Percentiles rank a stretch among this genome's conserved stretches.
Evolutionary conservation across 2,888 invertebrate species (phyloP).

Genomic region (Chironomus tentans): DNA sequence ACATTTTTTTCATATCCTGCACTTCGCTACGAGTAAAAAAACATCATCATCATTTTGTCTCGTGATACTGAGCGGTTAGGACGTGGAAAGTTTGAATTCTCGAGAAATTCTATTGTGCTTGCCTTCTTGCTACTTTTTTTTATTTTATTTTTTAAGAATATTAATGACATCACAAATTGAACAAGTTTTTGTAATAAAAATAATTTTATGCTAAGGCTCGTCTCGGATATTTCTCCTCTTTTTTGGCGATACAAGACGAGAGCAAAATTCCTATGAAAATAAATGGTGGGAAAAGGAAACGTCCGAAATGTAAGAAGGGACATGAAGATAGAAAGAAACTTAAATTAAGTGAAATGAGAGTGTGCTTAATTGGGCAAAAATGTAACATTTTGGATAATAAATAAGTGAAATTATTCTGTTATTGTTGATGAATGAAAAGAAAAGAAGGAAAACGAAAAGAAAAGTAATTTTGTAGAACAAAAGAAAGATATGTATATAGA

Average conservation of each 20-base stretch:
- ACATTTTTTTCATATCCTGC: neutral
- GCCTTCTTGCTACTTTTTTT: too few relatives aligned
- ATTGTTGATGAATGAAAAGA: too few relatives aligned
- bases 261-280: too few relatives aligned
- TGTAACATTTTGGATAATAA: neutral
- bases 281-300: too few relatives aligned
- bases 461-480: too few relatives aligned
- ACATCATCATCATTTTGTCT: conserved; percentile 20
- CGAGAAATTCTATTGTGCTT: too few relatives aligned
- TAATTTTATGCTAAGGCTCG: neutral
- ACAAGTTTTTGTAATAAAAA: neutral
- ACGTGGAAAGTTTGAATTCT: conserved; percentile 1
- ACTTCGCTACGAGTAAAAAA: neutral
- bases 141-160: neutral
- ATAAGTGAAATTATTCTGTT: neutral
- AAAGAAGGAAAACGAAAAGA: too few relatives aligned
- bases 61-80: conserved; percentile 2
- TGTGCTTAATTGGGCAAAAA: neutral
- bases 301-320: too few relatives aligned
- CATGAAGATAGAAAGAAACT: too few relatives aligned
- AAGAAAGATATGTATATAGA: too few relatives aligned
- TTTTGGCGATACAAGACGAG: neutral
- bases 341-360: neutral
- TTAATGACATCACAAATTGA: conserved; percentile 3
- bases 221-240: neutral